Evolutionary conservation across 1,140 invertebrate genomes (phyloP).

Genomic region (Heterodera schachtii): DNA sequence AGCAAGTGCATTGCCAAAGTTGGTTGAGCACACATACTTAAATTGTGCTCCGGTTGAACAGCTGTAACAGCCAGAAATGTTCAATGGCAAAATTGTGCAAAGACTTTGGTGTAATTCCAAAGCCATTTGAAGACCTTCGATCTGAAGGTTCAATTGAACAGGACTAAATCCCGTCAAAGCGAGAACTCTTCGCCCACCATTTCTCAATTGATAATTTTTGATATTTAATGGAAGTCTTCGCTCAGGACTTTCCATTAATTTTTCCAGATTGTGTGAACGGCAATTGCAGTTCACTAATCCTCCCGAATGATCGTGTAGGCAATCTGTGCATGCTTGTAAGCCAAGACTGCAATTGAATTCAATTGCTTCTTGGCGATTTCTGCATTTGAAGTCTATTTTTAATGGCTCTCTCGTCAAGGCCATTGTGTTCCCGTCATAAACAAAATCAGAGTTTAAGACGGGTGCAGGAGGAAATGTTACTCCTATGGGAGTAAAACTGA

Average conservation of each 20-base stretch:
- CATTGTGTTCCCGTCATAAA: background rate
- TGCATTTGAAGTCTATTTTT: background rate
- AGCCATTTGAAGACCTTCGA: background rate
- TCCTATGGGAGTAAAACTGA: background rate
- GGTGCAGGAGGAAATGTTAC: background rate
- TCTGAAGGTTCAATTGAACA: background rate
- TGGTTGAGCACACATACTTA: background rate
- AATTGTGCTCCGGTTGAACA: constrained; percentile 7
- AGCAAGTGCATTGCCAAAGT: background rate
- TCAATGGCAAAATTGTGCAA: background rate
- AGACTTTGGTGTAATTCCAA: background rate
- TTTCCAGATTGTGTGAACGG: background rate
- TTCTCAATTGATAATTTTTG: background rate
- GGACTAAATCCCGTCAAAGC: background rate
- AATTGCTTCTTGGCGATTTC: background rate
- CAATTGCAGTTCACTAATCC: constrained; percentile 3
- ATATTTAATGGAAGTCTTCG: background rate
- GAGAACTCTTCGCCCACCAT: background rate
- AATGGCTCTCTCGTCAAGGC: background rate
- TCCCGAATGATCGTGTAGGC: background rate
- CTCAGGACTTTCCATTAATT: background rate
- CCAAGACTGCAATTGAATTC: background rate
- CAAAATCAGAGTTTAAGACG: background rate
- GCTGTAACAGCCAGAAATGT: background rate
- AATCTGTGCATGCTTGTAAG: background rate